Evolutionary conservation across 2,797 vertebrate genomes (phyloP), one percentile per base, ranked within the genome.

Genomic region (Rhabdomys pumilio): DNA sequence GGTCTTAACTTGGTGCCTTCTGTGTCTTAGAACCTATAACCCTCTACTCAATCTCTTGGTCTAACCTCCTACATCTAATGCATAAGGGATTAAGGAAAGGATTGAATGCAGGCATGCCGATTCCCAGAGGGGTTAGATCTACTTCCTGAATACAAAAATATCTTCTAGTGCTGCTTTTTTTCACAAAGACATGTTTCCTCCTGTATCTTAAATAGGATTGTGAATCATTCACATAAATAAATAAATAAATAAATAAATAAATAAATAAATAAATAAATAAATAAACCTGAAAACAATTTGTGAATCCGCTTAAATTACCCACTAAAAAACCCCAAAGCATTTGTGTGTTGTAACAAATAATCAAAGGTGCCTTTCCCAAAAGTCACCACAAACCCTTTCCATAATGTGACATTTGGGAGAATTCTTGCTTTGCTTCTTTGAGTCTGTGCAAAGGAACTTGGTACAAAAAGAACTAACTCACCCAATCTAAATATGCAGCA

Each of bases 1-100:
- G 38, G 38, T 38, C 38, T 38, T 38, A 38, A 38, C 38, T 38
- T 38, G 38, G 38, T 38, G 38, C 38, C 38, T 38, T 38, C 38
- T 38, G 38, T 38, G 38, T 94, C 31, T 90, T 87, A 90, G 63
- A 85, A 88, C 29, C 69, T 89, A 47, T 79, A 91, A 93, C n/a
- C 47, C 44, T 73, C 55, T 2, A n/a, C 8, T 82, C 57, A 93
- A 59, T 89, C 88, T 90, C 34, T 31, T 88, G 53, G 53, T 85
- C 53, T 79, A 88, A 57, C 6, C 29, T 69, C 13, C 47, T 76
- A 59, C n/a, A 82, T 72, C 29, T 90, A 81, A 38, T 44, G 88
- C 76, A 90, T 65, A 81, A 85, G 22, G 31, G 31, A 86, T 69
- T 75, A 93, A 81, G 61, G 14, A 65, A 41, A 75, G 31, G 15